Conservation (phyloP, 2,797 vertebrate species). For the Nyctibius grandis region DNA sequence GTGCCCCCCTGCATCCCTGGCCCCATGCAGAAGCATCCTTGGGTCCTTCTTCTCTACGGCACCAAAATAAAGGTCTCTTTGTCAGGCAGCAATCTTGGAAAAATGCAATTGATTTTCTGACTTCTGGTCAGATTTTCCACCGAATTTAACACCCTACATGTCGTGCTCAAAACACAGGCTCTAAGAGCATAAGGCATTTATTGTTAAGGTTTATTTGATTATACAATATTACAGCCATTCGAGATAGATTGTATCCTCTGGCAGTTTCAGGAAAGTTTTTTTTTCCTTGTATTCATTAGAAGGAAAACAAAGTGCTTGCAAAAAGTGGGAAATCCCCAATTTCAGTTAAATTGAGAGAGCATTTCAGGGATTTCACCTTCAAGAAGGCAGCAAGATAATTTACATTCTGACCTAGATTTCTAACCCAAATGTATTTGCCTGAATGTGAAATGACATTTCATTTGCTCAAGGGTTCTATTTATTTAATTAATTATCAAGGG, state of each 20-base stretch:
- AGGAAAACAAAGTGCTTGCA: slow-evolving; percentile 56
- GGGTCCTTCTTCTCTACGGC: not conserved
- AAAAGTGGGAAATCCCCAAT: slow-evolving; percentile 59
- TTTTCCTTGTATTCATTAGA: slow-evolving; percentile 45
- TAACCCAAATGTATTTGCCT: slow-evolving; percentile 65
- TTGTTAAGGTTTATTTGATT: slow-evolving; percentile 53
- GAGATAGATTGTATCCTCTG: slow-evolving; percentile 23
- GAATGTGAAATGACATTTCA: slow-evolving; percentile 64
- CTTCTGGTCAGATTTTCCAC: slow-evolving; percentile 51
- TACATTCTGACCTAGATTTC: slow-evolving; percentile 69
- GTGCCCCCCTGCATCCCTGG: not conserved
- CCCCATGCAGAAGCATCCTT: fast-evolving
- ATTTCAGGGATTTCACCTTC: slow-evolving; percentile 65
- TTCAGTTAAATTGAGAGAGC: slow-evolving; percentile 56
- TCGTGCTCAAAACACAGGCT: not conserved
- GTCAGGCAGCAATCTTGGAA: not conserved
- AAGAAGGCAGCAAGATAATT: slow-evolving; percentile 57
- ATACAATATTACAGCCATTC: slow-evolving; percentile 30
- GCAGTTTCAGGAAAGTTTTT: slow-evolving; percentile 39
- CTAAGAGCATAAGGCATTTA: not conserved
- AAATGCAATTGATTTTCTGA: not conserved
- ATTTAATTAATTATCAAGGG: slow-evolving; percentile 50
- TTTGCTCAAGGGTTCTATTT: slow-evolving; percentile 58
- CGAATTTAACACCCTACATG: slow-evolving; percentile 26
- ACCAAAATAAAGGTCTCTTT: not conserved